Evolutionary conservation across 2,113 vertebrate genomes (phyloP), one percentile per base, ranked within the genome.

Genomic region (Neofelis nebulosa): DNA sequence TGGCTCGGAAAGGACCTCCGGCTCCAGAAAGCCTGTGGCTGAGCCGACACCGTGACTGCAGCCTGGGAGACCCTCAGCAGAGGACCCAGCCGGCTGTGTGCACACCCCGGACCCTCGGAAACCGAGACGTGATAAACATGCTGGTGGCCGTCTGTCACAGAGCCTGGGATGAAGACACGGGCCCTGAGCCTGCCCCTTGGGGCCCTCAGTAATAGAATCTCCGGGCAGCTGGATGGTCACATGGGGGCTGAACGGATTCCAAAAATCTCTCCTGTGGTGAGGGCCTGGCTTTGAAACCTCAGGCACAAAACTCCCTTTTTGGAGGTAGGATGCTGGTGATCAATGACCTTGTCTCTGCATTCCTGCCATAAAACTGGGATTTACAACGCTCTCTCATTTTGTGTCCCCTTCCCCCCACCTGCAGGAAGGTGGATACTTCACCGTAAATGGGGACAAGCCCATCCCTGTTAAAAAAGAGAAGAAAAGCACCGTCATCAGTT

Each of bases 21-120:
- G 18, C 18, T 81, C 76, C 52, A 36, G 50, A 61, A 31, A 16
- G 84, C 31, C 13, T 9, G 4, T 1, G 7, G 50, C 48, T 36
- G 14, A 18, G 27, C n/a, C 2, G 1, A 38, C 21, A 9, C 27
- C 13, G 13, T 71, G 36, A 55, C 48, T 0, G 0, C 7, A 55
- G n/a, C 73, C 48, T 57, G 21, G 29, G 63, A 27, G 73, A 45
- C 15, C 31, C 52, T 38, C 52, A 5, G 76, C 52, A 7, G 76
- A 25, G 41, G 38, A 50, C 38, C 9, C 83, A 1, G 2, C 1
- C 21, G 25, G 65, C 45, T 41, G 48, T 0, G 2, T 5, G 29
- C 79, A 25, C 9, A 4, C 19, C 19, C 71, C 45, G 10, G 69
- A 38, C 33, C 27, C 61, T 2, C 0, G 0, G 61, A 25, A 23